Evolutionary conservation across 2,113 vertebrate species (phyloP), one percentile per base, ranked within the genome.

Genomic region (Pelecanoides urinatrix): DNA sequence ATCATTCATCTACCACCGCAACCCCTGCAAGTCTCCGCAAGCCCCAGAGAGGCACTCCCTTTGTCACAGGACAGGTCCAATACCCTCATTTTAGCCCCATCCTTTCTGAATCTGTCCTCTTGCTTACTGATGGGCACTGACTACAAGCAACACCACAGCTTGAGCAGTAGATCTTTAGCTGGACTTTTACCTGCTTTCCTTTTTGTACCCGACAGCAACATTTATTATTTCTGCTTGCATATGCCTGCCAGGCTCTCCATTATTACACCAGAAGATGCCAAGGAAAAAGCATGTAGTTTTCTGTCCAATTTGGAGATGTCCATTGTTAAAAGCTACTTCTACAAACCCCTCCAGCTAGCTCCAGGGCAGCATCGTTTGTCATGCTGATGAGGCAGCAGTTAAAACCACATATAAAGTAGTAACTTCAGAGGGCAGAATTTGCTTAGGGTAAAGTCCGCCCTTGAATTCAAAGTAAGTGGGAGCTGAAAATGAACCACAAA

Each of bases 401-500:
- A 83, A 94, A 95, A 90, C 45, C 86, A 74, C 38, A 18, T 5
- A 53, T 5, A 55, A 86, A 74, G 75, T 6, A 74, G 55, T 2
- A 70, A 91, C 68, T 92, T 88, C 88, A 77, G 75, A 88, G 72
- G 77, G 78, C 17, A 83, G 78, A 82, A 92, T 68, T 59, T 73
- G 67, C 81, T 85, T 63, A 56, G 36, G 49, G 74, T 94, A 16
- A 86, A 96, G 21, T 7, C 58, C 82, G 61, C 49, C 81, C 93
- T 93, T 56, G 26, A 84, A 91, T 65, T 86, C 86, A 23, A 58
- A 89, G 42, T 34, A 68, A 38, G 58, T 10, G 13, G 59, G 59
- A 94, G 86, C 75, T 68, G 88, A 94, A 94, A 93, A 83, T 18
- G 42, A 74, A 84, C 73, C 83, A 84, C 79, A 88, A 72, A 87